phyloP scores from a whole-genome alignment of 2,797 vertebrate genomes.

The Halcyon smyrnensis region DNA sequence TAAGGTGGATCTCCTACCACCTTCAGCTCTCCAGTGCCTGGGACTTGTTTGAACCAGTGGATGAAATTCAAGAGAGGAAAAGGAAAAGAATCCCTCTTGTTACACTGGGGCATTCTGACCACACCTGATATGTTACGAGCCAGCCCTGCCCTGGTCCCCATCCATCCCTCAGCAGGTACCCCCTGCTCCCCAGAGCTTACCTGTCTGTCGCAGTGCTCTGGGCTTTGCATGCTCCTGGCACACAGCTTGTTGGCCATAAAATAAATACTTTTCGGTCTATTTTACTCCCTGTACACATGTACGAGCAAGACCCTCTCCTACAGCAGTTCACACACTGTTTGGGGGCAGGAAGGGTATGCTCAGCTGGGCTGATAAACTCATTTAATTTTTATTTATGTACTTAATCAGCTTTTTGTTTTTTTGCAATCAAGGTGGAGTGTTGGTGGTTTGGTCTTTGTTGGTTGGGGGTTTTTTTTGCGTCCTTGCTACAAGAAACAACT shows the following conservation, averaged over 20 bases:
- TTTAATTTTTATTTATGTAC: not conserved
- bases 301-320: slow-evolving; percentile 38
- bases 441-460: not conserved
- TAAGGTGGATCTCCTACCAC: not conserved
- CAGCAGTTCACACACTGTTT: not conserved
- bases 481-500: slow-evolving; percentile 66
- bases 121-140: slow-evolving; percentile 57
- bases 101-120: not conserved
- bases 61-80: slow-evolving; percentile 13
- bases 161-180: not conserved
- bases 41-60: not conserved
- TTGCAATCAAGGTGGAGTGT: slow-evolving; percentile 7
- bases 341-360: slow-evolving; percentile 1
- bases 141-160: not conserved
- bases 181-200: not conserved
- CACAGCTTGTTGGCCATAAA: slow-evolving; percentile 9
- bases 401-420: not conserved
- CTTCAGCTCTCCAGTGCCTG: not conserved
- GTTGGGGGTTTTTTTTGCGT: not conserved
- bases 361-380: not conserved
- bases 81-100: not conserved
- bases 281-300: not conserved
- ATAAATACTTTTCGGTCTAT: not conserved
- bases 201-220: not conserved
- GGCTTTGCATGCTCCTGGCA: not conserved